Base-by-base conservation (phyloP, 2,113 vertebrate genomes). In the Urocolius indicus region DNA sequence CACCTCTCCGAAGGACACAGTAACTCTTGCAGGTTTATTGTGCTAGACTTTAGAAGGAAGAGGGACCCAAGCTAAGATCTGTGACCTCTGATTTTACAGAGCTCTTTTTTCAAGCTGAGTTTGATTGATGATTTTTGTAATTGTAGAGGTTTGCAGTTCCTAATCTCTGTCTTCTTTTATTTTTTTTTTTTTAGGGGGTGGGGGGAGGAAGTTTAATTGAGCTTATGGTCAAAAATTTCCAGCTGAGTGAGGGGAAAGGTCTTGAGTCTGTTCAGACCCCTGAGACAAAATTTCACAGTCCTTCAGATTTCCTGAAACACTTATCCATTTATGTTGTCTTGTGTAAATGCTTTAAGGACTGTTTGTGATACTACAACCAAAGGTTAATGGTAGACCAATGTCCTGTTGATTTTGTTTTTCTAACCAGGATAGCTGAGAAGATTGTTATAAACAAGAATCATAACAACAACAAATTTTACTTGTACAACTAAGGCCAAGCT, bases 281-380 rank as follows among this genome's bases (percentile, higher is more conserved):
- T 73, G 71, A 95, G 93, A 83, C 63, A 81, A 82, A 94, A 95
- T 89, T 95, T 97, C 92, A 87, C 71, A 86, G 83, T 89, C 76
- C 62, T 94, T 78, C 84, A 86, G 49, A 58, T 81, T 93, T 92
- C 92, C 88, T 92, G 94, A 87, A 84, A 93, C 93, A 92, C 62
- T 96, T 88, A 86, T 48, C 79, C 73, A 86, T 88, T 94, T 89
- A 84, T 84, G 80, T 95, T 83, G 82, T 92, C 85, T 68, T 78
- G 68, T 87, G 61, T 72, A 89, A 94, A 86, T 71, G 76, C 68
- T 80, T 84, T 58, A 81, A 90, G 52, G 62, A 55, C 83, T 84
- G 65, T 57, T 94, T 41, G 51, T 81, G 73, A 3, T 87, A 68
- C 30, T 68, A 18, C 38, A 94, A 34, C 34, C 73, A 90, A 78